Evolutionary conservation across 2,888 invertebrate species (phyloP).

Genomic region (Desoria tigrina): DNA sequence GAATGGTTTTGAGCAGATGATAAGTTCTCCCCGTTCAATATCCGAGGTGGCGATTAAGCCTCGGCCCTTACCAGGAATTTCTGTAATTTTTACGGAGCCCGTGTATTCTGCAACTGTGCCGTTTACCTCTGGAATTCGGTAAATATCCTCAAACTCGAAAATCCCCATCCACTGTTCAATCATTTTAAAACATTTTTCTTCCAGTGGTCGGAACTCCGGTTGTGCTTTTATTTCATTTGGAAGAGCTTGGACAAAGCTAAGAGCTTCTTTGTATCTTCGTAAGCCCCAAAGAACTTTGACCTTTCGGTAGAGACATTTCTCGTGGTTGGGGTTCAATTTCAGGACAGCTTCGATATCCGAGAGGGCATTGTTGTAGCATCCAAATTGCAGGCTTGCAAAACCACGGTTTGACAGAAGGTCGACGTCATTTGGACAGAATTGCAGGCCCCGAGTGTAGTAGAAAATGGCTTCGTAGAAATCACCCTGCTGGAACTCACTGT

Average conservation of each 20-base stretch:
- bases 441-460: no score
- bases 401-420: slow-evolving; percentile 1
- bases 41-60: slow-evolving; percentile 1
- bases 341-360: slow-evolving; percentile 3
- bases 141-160: background rate
- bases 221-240: background rate
- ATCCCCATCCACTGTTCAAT: background rate
- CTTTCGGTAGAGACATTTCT: slow-evolving; percentile 1
- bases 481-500: no score
- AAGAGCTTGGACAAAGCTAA: background rate
- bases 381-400: background rate
- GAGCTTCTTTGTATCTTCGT: background rate
- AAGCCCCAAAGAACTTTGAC: slow-evolving; percentile 13
- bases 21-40: background rate
- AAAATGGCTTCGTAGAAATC: no score
- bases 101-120: slow-evolving; percentile 10
- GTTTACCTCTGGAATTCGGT: no score
- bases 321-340: background rate
- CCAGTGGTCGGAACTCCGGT: background rate
- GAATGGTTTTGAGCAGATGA: slow-evolving; percentile 7
- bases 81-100: slow-evolving; percentile 1
- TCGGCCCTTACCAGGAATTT: slow-evolving; percentile 17
- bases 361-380: background rate
- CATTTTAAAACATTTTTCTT: background rate
- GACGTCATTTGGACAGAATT: background rate